These are phyloP conservation scores for Saccostrea cuccullata DNA, from an alignment of 1,140 invertebrate species.

Conservation along the genomic window DNA sequence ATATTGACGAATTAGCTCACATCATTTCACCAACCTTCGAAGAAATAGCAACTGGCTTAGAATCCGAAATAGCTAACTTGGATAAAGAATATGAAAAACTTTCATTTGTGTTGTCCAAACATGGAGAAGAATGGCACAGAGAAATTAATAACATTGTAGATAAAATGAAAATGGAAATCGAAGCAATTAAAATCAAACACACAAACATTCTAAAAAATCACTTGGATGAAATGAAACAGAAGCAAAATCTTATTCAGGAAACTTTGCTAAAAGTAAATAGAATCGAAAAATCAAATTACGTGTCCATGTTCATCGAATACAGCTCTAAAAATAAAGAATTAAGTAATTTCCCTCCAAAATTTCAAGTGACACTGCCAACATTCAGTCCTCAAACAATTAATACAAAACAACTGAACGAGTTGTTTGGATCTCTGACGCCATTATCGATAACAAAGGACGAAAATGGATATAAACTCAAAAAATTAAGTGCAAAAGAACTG, in stretches of 20 bases:
- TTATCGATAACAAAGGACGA: not conserved
- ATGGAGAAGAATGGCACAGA: not conserved
- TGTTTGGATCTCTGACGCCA: not conserved
- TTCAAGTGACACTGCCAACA: no score
- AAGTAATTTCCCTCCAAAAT: no score
- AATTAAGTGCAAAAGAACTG: not conserved
- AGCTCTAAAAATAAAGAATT: no score
- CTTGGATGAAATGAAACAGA: not conserved
- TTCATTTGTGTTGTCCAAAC: no score
- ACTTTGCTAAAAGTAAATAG: not conserved
- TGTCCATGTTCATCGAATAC: not conserved
- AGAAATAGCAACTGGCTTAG: no score
- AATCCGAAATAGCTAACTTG: no score
- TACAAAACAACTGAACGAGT: no score
- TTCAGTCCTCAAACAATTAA: no score
- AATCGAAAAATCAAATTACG: not conserved
- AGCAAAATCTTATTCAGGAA: not conserved
- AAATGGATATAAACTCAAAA: not conserved
- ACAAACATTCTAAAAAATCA: not conserved
- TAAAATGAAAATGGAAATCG: not conserved
- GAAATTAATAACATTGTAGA: not conserved
- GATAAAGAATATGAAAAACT: not conserved
- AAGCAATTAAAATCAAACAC: not conserved
- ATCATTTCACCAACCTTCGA: no score
- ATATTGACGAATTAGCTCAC: no score